Evolutionary conservation across 2,113 vertebrate genomes (phyloP).

Genomic region (Callopanchax toddi): DNA sequence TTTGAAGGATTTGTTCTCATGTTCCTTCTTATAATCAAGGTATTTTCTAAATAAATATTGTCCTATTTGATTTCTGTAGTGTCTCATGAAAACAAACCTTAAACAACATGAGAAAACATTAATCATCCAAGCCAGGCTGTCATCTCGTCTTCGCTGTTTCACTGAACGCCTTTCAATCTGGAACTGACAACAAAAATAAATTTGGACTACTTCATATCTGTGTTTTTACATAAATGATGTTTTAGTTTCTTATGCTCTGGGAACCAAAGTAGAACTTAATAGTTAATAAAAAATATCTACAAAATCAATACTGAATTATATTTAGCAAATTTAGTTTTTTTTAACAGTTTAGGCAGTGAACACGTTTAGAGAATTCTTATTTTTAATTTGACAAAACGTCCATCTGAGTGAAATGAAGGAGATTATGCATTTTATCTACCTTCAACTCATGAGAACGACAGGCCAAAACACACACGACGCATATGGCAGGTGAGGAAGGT

Average conservation of each 20-base stretch:
- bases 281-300: neutral
- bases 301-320: neutral
- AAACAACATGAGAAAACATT: neutral
- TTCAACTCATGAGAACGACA: conserved; percentile 60
- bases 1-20: neutral
- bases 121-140: conserved; percentile 1
- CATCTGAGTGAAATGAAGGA: conserved; percentile 68
- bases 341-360: neutral
- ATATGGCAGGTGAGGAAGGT: conserved; percentile 63
- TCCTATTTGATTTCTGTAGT: neutral
- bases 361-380: conserved; percentile 30
- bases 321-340: neutral
- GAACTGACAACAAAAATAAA: neutral
- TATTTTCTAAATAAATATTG: neutral
- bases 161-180: neutral
- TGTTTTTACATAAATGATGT: neutral
- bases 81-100: neutral
- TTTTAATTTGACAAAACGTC: conserved; percentile 60
- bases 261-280: neutral
- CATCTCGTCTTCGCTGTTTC: conserved; percentile 1
- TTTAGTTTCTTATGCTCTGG: neutral
- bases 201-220: neutral
- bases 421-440: conserved; percentile 74
- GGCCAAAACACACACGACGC: conserved; percentile 68
- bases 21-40: too few species aligned